phyloP scores from a whole-genome alignment of 2,888 invertebrate genomes.

The Ischnus inquisitorius region DNA sequence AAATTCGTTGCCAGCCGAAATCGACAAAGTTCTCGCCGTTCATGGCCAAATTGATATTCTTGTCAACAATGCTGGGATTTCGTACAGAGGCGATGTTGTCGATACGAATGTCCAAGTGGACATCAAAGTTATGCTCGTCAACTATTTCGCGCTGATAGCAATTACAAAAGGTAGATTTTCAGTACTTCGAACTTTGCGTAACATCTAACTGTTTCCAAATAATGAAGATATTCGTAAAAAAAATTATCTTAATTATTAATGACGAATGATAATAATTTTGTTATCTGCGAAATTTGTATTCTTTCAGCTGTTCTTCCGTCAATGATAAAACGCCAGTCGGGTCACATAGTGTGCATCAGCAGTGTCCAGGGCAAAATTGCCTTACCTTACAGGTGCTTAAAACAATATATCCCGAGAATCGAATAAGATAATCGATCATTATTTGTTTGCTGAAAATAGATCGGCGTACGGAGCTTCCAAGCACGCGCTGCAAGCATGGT shows the following conservation, averaged over 20 bases:
- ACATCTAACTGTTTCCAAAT: slow-evolving; percentile 13
- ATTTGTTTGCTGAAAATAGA: slow-evolving; percentile 84
- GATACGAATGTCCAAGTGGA: slow-evolving; percentile 94
- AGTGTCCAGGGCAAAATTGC: slow-evolving; percentile 97
- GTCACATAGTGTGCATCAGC: slow-evolving; percentile 95
- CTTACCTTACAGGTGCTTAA: slow-evolving; percentile 90
- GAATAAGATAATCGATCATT: background rate
- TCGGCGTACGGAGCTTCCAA: slow-evolving; percentile 97
- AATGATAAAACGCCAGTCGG: slow-evolving; percentile 92
- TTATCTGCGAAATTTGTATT: too few relatives aligned
- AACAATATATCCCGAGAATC: background rate
- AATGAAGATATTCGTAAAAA: slow-evolving; percentile 47
- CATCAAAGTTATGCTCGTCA: slow-evolving; percentile 95
- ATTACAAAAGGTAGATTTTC: slow-evolving; percentile 92
- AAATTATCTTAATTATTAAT: too few relatives aligned
- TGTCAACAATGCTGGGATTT: slow-evolving; percentile 97
- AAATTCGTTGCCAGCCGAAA: slow-evolving; percentile 88
- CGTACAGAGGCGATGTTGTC: slow-evolving; percentile 91
- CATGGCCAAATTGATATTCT: slow-evolving; percentile 94
- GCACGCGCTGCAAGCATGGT: slow-evolving; percentile 97
- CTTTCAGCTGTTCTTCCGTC: slow-evolving; percentile 92
- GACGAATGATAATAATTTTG: too few relatives aligned
- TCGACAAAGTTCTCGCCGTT: slow-evolving; percentile 89
- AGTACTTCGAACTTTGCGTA: background rate
- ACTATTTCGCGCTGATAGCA: slow-evolving; percentile 97